Evolutionary conservation across 2,113 vertebrate genomes (phyloP).

Genomic region (Tapirus terrestris): DNA sequence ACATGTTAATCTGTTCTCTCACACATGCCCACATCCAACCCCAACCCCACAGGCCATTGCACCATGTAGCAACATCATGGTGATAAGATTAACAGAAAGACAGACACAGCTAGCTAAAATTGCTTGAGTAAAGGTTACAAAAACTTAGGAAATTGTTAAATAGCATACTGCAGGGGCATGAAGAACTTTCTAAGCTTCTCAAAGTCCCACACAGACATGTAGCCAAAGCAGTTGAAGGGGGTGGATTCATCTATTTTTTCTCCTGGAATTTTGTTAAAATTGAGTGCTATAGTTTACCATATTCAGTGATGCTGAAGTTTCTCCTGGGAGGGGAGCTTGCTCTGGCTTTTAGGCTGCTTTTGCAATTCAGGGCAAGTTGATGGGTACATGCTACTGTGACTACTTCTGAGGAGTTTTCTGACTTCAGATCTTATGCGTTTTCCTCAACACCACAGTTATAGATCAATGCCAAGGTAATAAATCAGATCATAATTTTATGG

Average conservation of each 20-base stretch:
- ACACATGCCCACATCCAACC: neutral
- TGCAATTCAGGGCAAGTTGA: neutral
- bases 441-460: neutral
- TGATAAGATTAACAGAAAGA: neutral
- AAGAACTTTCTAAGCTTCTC: neutral
- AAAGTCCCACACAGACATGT: neutral
- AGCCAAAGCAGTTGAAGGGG: neutral
- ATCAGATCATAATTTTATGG: conserved; percentile 38
- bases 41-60: no score
- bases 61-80: neutral
- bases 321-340: neutral
- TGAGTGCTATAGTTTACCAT: neutral
- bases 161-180: neutral
- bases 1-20: neutral
- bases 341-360: neutral
- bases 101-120: neutral
- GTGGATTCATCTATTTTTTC: neutral
- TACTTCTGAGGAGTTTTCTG: neutral
- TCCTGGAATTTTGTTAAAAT: neutral
- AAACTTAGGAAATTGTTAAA: neutral
- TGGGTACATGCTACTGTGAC: neutral
- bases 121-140: neutral
- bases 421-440: neutral
- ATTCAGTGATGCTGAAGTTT: neutral
- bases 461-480: conserved; percentile 12